Evolutionary conservation across 2,888 invertebrate genomes (phyloP).

Genomic region (Fabriciana adippe): DNA sequence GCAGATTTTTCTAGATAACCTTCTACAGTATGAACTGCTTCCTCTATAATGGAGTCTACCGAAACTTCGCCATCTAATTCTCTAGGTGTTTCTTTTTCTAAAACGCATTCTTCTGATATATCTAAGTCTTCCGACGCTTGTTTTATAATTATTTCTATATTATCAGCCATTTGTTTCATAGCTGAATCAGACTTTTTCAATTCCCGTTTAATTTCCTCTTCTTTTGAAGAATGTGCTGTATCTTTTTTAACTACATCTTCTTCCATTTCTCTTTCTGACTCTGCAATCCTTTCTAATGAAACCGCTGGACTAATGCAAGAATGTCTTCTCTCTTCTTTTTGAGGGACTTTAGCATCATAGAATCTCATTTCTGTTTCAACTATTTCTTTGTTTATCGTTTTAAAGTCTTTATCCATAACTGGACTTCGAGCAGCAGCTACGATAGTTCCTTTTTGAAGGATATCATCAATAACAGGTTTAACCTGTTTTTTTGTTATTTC

Average conservation of each 20-base stretch:
- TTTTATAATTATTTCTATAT: constrained; percentile 78
- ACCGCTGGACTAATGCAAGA: constrained; percentile 77
- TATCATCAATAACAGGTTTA: constrained; percentile 72
- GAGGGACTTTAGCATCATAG: constrained; percentile 75
- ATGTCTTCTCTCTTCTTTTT: constrained; percentile 73
- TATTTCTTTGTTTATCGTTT: constrained; percentile 64
- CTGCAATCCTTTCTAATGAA: constrained; percentile 74
- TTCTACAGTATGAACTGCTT: constrained; percentile 73
- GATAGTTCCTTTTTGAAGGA: constrained; percentile 68
- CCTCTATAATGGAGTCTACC: constrained; percentile 75
- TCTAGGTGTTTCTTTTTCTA: constrained; percentile 50
- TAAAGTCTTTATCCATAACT: constrained; percentile 67
- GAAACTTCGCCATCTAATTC: constrained; percentile 63
- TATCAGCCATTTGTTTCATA: constrained; percentile 80
- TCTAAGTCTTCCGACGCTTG: constrained; percentile 77
- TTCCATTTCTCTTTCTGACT: constrained; percentile 74
- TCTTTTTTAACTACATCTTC: constrained; percentile 58
- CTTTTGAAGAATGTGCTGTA: constrained; percentile 41
- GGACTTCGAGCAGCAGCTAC: constrained; percentile 68
- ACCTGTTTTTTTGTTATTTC: constrained; percentile 73
- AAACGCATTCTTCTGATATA: constrained; percentile 65
- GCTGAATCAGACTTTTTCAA: constrained; percentile 76
- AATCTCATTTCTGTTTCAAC: constrained; percentile 71
- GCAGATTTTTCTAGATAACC: constrained; percentile 60
- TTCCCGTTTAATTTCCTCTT: constrained; percentile 49